Percentiles rank a stretch among this genome's conserved stretches.
These are phyloP conservation scores for Actinia equina DNA, from an alignment of 64 coral and sea anemone genomes.

Conservation along the genomic window DNA sequence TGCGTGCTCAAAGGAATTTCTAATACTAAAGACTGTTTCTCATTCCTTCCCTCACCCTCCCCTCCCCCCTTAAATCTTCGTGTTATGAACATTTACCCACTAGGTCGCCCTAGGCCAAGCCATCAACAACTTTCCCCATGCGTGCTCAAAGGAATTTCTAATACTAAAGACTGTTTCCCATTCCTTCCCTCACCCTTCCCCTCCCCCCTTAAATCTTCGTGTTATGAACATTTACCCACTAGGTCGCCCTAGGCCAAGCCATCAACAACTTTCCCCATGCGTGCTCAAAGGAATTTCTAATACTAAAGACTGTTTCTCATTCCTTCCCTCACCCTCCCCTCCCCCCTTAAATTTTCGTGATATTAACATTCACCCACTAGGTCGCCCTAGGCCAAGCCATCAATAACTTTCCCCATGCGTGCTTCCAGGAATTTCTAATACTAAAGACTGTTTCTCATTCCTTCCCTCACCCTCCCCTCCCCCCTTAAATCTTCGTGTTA, in stretches of 20 bases:
- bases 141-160: not conserved
- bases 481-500: not conserved
- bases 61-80: too few species aligned
- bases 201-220: not conserved
- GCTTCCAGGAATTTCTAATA: not conserved
- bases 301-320: too few species aligned
- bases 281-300: not conserved
- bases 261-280: not conserved
- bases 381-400: not conserved
- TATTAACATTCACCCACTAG: not conserved
- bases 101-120: not conserved
- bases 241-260: not conserved
- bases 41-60: too few species aligned
- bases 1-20: not conserved
- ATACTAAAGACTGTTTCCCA: too few species aligned
- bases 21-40: too few species aligned
- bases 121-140: not conserved
- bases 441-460: too few species aligned
- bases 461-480: too few species aligned
- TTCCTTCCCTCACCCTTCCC: not conserved
- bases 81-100: not conserved
- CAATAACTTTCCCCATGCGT: not conserved
- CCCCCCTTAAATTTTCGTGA: not conserved
- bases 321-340: too few species aligned
- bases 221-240: not conserved